Base-by-base conservation (phyloP, 2,797 vertebrate genomes). In the Passerculus sandwichensis region DNA sequence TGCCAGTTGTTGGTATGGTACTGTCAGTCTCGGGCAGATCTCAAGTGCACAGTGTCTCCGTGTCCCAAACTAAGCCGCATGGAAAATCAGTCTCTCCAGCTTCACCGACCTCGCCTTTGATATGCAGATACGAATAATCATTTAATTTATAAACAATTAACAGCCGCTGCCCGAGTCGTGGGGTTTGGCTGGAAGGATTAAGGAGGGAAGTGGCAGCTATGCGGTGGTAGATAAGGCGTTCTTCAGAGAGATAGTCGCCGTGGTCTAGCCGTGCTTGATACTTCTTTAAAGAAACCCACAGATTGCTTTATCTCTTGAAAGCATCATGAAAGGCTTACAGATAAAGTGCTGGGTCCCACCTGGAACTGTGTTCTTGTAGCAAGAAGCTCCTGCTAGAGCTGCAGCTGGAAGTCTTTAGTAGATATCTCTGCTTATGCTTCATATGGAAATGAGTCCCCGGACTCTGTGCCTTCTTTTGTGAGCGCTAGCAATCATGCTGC, bases 131-230 rank as follows among this genome's bases (percentile, higher is more conserved):
- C 5, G 61, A 80, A 78, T 75, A 85, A 73, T 89, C 27, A 65
- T 86, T 94, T 94, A 73, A 94, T 83, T 95, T 96, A 75, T 86
- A 85, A 93, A 65, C 85, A 94, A 86, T 93, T 73, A 72, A n/a
- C 61, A 64, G 70, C 6, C 40, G 7, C 62, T 78, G 74, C 64
- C 67, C 9, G 71, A 44, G 60, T 61, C 29, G 38, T 9, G 50
- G 75, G 67, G 61, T 64, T 91, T 82, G 85, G 56, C 61, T 91
- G 89, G 65, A 11, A 40, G 83, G 94, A 93, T 74, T 96, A 85
- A 66, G 77, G 51, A 51, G 67, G 71, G 83, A 86, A 88, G 14
- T 57, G 88, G 51, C 60, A 47, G 88, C 84, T 75, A 44, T 70
- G 88, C 53, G 54, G 32, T 56, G 40, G 59, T 66, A 88, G 91